Evolutionary conservation across 2,888 invertebrate species (phyloP).

Genomic region (Ramazzottius varieornatus): DNA sequence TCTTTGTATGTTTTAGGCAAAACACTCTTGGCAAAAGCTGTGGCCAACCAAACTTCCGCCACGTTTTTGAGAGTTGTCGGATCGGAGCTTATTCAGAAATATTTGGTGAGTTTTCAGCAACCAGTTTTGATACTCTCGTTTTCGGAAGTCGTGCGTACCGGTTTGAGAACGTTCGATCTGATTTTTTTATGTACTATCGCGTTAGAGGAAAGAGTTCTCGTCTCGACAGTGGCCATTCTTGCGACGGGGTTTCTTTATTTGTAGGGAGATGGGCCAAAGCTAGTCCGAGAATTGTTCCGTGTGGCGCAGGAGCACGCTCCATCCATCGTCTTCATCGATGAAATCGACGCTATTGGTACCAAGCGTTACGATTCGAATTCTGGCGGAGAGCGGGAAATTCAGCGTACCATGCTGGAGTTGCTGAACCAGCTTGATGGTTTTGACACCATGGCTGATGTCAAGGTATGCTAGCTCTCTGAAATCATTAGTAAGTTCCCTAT

Average conservation of each 20-base stretch:
- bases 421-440: constrained; percentile 94
- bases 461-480: too few relatives aligned
- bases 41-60: constrained; percentile 96
- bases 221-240: too few relatives aligned
- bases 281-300: constrained; percentile 83
- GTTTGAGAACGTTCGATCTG: too few relatives aligned
- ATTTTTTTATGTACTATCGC: too few relatives aligned
- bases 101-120: constrained; percentile 35
- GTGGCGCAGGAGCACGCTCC: constrained; percentile 99
- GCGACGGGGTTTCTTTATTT: too few relatives aligned
- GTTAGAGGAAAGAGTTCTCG: too few relatives aligned
- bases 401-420: constrained; percentile 85
- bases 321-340: constrained; percentile 96
- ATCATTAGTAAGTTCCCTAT: neutral
- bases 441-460: constrained; percentile 82
- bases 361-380: constrained; percentile 95
- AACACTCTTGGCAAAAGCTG: constrained; percentile 87
- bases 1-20: constrained; percentile 29
- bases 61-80: constrained; percentile 95
- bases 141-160: neutral
- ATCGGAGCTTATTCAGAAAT: constrained; percentile 96
- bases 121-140: neutral
- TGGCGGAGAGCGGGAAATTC: constrained; percentile 95
- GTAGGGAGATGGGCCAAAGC: constrained; percentile 86
- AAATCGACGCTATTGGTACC: constrained; percentile 95